Evolutionary conservation across 2,797 vertebrate genomes (phyloP).

Genomic region (Dipus sagitta): DNA sequence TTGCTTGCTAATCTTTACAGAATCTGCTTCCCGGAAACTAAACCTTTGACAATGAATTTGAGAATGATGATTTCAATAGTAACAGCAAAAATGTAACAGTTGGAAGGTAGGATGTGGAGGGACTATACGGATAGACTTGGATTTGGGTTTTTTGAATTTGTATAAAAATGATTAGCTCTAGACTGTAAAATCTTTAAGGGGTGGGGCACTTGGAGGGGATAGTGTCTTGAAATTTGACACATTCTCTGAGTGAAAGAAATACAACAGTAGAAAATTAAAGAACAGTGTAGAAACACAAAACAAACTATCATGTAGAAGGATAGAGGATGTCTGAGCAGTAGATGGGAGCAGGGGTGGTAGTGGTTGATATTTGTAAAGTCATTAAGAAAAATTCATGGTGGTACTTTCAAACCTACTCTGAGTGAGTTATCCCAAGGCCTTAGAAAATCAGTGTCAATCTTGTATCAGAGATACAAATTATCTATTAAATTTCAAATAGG

Average conservation of each 20-base stretch:
- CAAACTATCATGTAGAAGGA: background rate
- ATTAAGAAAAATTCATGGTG: background rate
- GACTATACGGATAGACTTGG: background rate
- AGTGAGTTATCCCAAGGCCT: background rate
- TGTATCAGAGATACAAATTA: background rate
- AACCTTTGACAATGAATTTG: background rate
- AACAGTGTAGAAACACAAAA: background rate
- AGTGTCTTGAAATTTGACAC: constrained; percentile 20
- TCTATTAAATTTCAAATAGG: background rate
- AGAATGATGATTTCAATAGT: background rate
- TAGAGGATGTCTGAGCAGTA: too few species aligned
- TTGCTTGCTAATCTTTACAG: background rate
- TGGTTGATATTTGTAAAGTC: background rate
- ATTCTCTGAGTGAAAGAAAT: background rate
- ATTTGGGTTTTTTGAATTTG: constrained; percentile 12
- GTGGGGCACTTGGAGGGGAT: background rate
- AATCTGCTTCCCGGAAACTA: background rate
- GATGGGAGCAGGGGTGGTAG: background rate
- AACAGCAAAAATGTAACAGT: background rate
- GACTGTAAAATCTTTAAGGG: background rate
- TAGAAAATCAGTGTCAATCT: background rate
- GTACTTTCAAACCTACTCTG: background rate
- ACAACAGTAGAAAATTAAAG: background rate
- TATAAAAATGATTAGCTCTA: background rate
- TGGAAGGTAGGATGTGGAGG: background rate